A percentile compares a stretch with the other conserved stretches of the same genome.
Evolutionary conservation across 2,797 vertebrate genomes (phyloP).

Genomic region (Myotis vivesi): DNA sequence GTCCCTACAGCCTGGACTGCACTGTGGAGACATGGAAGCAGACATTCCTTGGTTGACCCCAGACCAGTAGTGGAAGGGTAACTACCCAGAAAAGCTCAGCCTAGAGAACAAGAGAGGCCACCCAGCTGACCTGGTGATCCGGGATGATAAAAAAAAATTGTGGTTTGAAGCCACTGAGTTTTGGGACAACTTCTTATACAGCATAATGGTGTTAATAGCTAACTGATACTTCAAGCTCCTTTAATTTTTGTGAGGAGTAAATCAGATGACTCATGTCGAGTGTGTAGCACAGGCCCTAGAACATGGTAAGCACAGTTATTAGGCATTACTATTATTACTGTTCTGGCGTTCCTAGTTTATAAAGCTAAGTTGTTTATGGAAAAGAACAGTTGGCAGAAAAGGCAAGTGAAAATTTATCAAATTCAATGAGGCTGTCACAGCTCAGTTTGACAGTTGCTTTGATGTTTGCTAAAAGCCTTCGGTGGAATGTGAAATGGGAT

Average conservation of each 20-base stretch:
- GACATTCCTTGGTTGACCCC: neutral
- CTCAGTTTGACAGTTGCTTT: neutral
- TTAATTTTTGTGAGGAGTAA: neutral
- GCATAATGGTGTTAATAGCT: neutral
- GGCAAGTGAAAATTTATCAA: conserved; percentile 9
- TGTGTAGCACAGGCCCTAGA: neutral
- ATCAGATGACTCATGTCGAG: neutral
- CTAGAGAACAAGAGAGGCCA: neutral
- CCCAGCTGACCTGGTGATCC: neutral
- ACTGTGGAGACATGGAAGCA: neutral
- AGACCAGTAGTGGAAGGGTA: neutral
- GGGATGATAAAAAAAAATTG: neutral
- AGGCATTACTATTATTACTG: neutral
- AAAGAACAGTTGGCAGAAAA: neutral
- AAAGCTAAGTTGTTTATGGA: neutral
- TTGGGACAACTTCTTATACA: neutral
- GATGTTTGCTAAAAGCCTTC: conserved; percentile 10
- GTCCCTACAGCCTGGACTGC: neutral
- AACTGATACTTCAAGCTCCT: neutral
- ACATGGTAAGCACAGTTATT: neutral
- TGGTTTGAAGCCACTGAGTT: neutral
- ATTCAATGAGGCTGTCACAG: neutral
- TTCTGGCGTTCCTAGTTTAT: neutral
- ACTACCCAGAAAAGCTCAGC: neutral
- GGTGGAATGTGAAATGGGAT: neutral